A percentile compares a stretch with the other conserved stretches of the same genome.
These are phyloP conservation scores for Dendrolimus houi DNA, from an alignment of 2,888 invertebrate genomes.

Conservation along the genomic window DNA sequence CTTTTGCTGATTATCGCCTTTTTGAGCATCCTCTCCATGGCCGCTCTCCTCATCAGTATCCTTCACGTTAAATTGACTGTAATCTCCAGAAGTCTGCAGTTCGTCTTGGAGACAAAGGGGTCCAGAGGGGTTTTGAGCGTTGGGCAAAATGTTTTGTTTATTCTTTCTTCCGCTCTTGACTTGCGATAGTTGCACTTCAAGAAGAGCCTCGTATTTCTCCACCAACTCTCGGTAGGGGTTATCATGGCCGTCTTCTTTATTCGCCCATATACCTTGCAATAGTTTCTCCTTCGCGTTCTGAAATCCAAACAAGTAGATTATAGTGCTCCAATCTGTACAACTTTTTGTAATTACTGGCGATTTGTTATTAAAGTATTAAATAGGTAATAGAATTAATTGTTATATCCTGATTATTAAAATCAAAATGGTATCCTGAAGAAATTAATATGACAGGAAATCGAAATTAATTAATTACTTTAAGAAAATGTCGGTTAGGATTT, in stretches of 20 bases:
- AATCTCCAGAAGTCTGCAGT: constrained; percentile 84
- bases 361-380: too few species aligned
- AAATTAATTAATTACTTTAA: constrained; percentile 7
- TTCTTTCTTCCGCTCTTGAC: constrained; percentile 68
- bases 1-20: constrained; percentile 64
- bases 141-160: constrained; percentile 37
- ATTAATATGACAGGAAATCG: not conserved
- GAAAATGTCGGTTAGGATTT: constrained; percentile 7
- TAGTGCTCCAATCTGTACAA: too few species aligned
- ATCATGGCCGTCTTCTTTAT: constrained; percentile 69
- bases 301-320: constrained; percentile 9
- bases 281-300: constrained; percentile 72
- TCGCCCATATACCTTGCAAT: constrained; percentile 71
- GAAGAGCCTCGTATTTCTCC: constrained; percentile 89
- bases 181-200: constrained; percentile 84
- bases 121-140: constrained; percentile 49
- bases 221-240: constrained; percentile 88
- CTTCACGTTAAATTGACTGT: constrained; percentile 78
- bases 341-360: too few species aligned
- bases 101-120: constrained; percentile 82
- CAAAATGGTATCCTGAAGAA: not conserved
- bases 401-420: not conserved
- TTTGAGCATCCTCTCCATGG: constrained; percentile 73
- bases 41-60: constrained; percentile 81
- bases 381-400: too few species aligned